phyloP scores from a whole-genome alignment of 2,113 vertebrate genomes.

The Sinocyclocheilus anophthalmus region DNA sequence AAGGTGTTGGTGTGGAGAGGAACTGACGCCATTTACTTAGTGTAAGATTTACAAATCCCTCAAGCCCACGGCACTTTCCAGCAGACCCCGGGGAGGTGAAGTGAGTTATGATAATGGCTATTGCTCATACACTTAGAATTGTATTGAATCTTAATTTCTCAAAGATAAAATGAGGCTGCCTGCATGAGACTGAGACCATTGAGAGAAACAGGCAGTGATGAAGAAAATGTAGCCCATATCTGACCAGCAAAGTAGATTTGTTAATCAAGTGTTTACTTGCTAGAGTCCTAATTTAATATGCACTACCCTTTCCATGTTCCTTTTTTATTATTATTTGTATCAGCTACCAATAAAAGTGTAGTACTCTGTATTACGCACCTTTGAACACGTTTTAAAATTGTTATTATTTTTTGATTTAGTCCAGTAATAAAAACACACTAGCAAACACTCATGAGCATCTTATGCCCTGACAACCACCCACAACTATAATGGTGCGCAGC shows the following conservation, averaged over 20 bases:
- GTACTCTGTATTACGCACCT: not conserved
- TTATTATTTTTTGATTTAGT: too few relatives aligned
- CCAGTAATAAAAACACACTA: too few relatives aligned
- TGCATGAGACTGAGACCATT: not conserved
- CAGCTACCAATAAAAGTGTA: not conserved
- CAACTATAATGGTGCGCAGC: too few relatives aligned
- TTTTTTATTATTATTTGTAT: not conserved
- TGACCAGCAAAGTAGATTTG: not conserved
- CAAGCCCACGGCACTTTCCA: constrained; percentile 61
- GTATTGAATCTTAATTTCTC: constrained; percentile 36
- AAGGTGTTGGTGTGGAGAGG: constrained; percentile 47
- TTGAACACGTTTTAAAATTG: too few relatives aligned
- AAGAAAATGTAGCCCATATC: not conserved
- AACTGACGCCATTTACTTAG: constrained; percentile 51
- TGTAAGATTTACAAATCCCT: constrained; percentile 71
- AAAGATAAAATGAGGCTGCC: not conserved
- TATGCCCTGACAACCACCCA: too few relatives aligned
- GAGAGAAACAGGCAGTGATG: not conserved
- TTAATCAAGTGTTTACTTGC: not conserved
- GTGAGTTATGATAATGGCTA: constrained; percentile 65
- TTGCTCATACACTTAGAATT: constrained; percentile 46
- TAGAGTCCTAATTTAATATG: not conserved
- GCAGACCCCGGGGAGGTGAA: constrained; percentile 53
- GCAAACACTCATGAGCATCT: too few relatives aligned
- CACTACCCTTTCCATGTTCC: not conserved